Evolutionary conservation across 2,113 vertebrate genomes (phyloP).

Genomic region (Crotophaga sulcirostris): DNA sequence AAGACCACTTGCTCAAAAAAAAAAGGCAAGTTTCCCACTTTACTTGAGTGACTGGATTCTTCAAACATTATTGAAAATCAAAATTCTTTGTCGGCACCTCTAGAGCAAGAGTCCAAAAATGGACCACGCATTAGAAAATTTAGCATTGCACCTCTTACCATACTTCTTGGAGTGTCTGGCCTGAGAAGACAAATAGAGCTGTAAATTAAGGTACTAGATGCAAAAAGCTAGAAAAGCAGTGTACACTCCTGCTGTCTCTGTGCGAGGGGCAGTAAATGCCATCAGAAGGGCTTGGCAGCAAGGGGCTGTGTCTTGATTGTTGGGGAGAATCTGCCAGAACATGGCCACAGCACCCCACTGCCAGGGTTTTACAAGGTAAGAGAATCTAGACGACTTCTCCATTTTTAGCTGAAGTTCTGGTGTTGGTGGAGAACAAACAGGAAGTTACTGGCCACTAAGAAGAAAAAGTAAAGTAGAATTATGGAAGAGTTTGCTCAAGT

Average conservation of each 20-base stretch:
- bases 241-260: not conserved
- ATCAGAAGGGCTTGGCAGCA: not conserved
- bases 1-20: conserved; percentile 55
- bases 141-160: not conserved
- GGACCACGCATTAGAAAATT: not conserved
- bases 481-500: conserved; percentile 25
- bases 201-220: not conserved
- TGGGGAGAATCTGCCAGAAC: not conserved
- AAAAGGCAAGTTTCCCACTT: not conserved
- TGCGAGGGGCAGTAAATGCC: not conserved
- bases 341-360: not conserved
- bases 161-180: not conserved
- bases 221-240: not conserved
- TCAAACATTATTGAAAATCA: not conserved
- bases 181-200: not conserved
- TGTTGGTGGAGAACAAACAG: conserved; percentile 47
- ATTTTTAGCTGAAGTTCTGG: conserved; percentile 67
- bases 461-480: conserved; percentile 53
- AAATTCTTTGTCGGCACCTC: not conserved
- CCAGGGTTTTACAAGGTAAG: not conserved
- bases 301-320: not conserved
- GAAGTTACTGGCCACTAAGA: conserved; percentile 45
- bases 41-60: not conserved
- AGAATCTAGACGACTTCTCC: conserved; percentile 51
- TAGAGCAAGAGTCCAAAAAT: not conserved